Conservation (phyloP, 1,140 invertebrate species). For the Brachionus angularis region DNA sequence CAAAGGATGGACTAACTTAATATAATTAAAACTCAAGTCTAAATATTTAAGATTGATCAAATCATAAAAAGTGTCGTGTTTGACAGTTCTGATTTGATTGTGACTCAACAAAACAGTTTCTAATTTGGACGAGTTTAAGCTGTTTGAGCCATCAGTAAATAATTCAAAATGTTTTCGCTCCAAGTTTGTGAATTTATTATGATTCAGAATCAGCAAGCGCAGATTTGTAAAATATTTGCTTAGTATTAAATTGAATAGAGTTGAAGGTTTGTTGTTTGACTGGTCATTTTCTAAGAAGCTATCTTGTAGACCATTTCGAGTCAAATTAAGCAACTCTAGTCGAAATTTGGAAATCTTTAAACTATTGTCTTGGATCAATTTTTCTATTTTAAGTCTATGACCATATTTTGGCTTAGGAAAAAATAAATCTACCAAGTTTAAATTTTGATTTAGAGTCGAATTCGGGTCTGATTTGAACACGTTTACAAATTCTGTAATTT, state of each 20-base stretch:
- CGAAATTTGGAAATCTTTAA: not conserved
- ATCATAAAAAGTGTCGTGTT: conserved; percentile 31
- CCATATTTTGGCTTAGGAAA: not conserved
- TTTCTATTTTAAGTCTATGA: conserved; percentile 3
- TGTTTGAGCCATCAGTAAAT: not conserved
- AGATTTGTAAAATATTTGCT: conserved; percentile 19
- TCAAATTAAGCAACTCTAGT: conserved; percentile 20
- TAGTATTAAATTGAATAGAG: conserved; percentile 9
- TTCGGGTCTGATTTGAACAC: not conserved
- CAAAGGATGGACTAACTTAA: conserved; percentile 36
- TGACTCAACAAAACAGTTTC: not conserved
- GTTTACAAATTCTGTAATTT: not conserved
- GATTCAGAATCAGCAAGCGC: conserved; percentile 1
- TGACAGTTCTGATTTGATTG: not conserved
- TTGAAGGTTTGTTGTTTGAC: not conserved
- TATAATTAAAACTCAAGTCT: conserved; percentile 16
- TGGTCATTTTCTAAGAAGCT: not conserved
- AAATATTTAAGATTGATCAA: conserved; percentile 29
- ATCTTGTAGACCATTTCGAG: not conserved
- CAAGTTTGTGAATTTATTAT: not conserved
- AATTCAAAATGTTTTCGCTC: conserved; percentile 12
- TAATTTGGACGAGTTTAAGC: not conserved
- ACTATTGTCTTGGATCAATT: not conserved
- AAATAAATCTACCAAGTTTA: conserved; percentile 33
- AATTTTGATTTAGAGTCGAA: not conserved